Evolutionary conservation across 2,797 vertebrate species (phyloP).

Genomic region (Arrhamphus sclerolepis): DNA sequence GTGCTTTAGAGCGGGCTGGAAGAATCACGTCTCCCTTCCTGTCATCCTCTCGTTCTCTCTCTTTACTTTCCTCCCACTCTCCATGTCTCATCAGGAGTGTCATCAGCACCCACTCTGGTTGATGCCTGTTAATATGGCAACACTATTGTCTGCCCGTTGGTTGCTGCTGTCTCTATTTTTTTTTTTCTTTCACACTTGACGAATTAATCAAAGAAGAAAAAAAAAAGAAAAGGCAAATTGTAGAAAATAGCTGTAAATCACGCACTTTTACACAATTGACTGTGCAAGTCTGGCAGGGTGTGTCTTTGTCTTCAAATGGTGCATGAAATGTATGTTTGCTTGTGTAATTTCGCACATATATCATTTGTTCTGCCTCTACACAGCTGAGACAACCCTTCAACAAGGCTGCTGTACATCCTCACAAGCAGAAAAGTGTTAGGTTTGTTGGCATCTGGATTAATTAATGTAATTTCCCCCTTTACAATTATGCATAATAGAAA

Average conservation of each 20-base stretch:
- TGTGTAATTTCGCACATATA: constrained; percentile 47
- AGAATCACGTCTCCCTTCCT: constrained; percentile 17
- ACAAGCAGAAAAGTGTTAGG: background rate
- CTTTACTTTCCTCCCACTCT: constrained; percentile 62
- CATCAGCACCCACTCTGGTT: constrained; percentile 61
- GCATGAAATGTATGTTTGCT: constrained; percentile 51
- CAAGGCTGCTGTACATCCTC: background rate
- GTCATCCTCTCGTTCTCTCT: constrained; percentile 25
- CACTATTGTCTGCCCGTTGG: constrained; percentile 57
- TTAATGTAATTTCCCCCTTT: background rate
- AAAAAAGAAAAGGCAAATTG: constrained; percentile 28
- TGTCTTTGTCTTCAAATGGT: constrained; percentile 63
- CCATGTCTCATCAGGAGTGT: constrained; percentile 64
- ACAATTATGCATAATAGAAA: too few relatives aligned
- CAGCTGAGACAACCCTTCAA: constrained; percentile 23
- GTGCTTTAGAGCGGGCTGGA: constrained; percentile 45
- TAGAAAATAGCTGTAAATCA: constrained; percentile 65
- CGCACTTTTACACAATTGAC: constrained; percentile 54
- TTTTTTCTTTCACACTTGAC: constrained; percentile 70
- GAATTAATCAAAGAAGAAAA: constrained; percentile 65
- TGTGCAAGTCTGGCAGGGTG: constrained; percentile 43
- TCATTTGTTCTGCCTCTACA: constrained; percentile 43
- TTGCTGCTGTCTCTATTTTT: constrained; percentile 70
- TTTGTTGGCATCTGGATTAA: constrained; percentile 22
- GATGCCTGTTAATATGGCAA: constrained; percentile 72